phyloP scores from a whole-genome alignment of 2,797 vertebrate species.

The Cyprinella venusta region DNA sequence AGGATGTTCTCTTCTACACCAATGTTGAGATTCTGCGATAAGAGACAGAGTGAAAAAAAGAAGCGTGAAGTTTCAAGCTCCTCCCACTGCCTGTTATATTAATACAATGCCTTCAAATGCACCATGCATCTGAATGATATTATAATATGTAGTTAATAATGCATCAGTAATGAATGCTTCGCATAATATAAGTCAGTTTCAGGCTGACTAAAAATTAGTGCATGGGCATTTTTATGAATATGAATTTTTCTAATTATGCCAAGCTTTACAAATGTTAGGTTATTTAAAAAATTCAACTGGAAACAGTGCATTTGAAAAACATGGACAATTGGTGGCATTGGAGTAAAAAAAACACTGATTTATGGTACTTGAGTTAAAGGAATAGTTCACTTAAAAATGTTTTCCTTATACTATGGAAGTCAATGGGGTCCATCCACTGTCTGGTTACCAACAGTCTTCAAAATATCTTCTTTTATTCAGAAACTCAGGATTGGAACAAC shows the following conservation, averaged over 20 bases:
- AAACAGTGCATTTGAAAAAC: neutral
- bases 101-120: neutral
- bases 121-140: neutral
- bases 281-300: neutral
- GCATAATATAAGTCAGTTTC: too few species aligned
- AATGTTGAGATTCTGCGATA: conserved; percentile 84
- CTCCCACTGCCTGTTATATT: conserved; percentile 3
- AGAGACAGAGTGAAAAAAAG: conserved; percentile 24
- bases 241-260: neutral
- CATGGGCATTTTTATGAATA: neutral
- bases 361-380: too few species aligned
- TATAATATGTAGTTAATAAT: neutral
- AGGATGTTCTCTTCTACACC: conserved; percentile 84
- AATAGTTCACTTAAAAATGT: too few species aligned
- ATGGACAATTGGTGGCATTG: neutral
- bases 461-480: too few species aligned
- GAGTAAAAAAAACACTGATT: neutral
- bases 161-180: neutral
- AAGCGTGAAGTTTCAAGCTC: conserved; percentile 28
- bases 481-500: too few species aligned
- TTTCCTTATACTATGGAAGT: too few species aligned
- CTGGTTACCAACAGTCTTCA: too few species aligned
- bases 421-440: too few species aligned
- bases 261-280: neutral
- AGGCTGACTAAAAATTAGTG: too few species aligned